Evolutionary conservation across 2,797 vertebrate genomes (phyloP).

Genomic region (Miichthys miiuy): DNA sequence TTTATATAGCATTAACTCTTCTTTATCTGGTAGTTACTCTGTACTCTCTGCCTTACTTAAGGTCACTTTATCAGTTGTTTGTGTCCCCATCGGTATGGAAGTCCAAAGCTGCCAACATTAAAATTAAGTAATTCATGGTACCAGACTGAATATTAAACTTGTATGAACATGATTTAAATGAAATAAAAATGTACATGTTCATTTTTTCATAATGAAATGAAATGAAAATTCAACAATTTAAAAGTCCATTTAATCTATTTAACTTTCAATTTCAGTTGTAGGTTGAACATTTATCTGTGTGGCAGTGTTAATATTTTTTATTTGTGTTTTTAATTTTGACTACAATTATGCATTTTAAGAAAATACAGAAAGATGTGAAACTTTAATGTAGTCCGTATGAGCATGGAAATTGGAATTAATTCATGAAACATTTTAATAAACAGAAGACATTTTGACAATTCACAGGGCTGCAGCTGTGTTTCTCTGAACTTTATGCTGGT

Average conservation of each 20-base stretch:
- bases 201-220: background rate
- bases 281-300: background rate
- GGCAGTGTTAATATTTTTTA: too few species aligned
- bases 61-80: background rate
- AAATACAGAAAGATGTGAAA: background rate
- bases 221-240: background rate
- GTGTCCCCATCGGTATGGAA: background rate
- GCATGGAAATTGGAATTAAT: too few species aligned
- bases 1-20: too few species aligned
- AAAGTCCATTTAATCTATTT: background rate
- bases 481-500: background rate
- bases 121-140: background rate
- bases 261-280: background rate
- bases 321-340: background rate
- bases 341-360: background rate
- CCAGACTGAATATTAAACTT: background rate
- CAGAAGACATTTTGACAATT: too few species aligned
- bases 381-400: background rate
- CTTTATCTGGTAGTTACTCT: background rate
- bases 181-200: background rate
- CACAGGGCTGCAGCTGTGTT: background rate
- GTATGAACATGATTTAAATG: background rate
- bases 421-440: background rate
- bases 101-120: background rate
- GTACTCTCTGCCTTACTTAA: background rate